Conservation (phyloP, 2,113 vertebrate genomes). For the Promerops cafer region DNA sequence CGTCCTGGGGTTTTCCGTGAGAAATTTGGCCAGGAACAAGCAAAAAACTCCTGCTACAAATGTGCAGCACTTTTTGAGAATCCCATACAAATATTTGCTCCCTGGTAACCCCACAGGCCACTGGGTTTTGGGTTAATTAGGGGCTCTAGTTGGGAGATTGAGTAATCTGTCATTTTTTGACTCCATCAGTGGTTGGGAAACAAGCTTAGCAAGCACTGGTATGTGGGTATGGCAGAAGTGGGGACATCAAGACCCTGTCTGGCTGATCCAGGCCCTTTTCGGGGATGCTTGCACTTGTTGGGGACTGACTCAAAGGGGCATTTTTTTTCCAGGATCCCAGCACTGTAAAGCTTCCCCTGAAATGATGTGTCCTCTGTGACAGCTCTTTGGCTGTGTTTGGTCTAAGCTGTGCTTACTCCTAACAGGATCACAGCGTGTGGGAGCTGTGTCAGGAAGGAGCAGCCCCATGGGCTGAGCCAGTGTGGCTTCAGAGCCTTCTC, state of each 20-base stretch:
- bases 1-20: background rate
- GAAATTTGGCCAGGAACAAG: background rate
- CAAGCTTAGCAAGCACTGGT: background rate
- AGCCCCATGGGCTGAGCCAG: background rate
- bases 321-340: background rate
- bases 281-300: fast-evolving
- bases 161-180: background rate
- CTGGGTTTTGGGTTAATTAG: background rate
- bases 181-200: background rate
- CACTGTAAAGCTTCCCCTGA: background rate
- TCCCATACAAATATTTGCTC: background rate
- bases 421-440: fast-evolving
- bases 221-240: background rate
- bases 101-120: background rate
- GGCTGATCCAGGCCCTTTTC: background rate
- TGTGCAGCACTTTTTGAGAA: background rate
- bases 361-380: fast-evolving
- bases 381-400: background rate
- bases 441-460: background rate
- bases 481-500: background rate
- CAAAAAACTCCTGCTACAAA: background rate
- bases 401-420: background rate
- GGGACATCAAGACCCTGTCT: background rate
- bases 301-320: background rate
- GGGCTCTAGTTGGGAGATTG: background rate